phyloP scores from a whole-genome alignment of 2,888 invertebrate genomes.

The Sarcophaga carnaria region DNA sequence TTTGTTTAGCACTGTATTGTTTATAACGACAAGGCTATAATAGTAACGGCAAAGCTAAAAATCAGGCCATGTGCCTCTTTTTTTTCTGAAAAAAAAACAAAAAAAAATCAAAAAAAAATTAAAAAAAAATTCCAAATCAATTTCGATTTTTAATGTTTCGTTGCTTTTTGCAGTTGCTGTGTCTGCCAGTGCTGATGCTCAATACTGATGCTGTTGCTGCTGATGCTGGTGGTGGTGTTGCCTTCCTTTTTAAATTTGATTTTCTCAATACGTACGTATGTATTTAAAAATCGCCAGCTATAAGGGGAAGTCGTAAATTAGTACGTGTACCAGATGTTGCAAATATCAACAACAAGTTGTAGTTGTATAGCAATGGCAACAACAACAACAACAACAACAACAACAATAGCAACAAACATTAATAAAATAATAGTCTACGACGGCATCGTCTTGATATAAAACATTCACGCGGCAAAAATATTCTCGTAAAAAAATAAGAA shows the following conservation, averaged over 20 bases:
- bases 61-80: slow-evolving; percentile 61
- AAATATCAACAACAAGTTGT: slow-evolving; percentile 9
- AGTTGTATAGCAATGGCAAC: background rate
- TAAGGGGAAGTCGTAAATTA: slow-evolving; percentile 66
- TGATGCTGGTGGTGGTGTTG: no score
- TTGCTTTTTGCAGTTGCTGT: slow-evolving; percentile 23
- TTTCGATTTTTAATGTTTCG: slow-evolving; percentile 42
- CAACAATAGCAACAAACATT: background rate
- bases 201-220: no score
- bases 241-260: slow-evolving; percentile 25
- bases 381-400: slow-evolving; percentile 20
- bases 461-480: slow-evolving; percentile 20
- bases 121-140: slow-evolving; percentile 39
- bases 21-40: no score
- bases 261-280: slow-evolving; percentile 21
- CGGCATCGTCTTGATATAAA: background rate
- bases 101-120: background rate
- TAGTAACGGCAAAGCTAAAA: background rate
- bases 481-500: slow-evolving; percentile 7
- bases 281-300: slow-evolving; percentile 51
- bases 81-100: background rate
- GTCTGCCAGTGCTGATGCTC: background rate
- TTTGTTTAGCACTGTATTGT: no score
- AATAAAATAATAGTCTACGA: no score
- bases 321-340: slow-evolving; percentile 63